Conservation (phyloP, 1,140 invertebrate genomes). For the Polypedilum vanderplanki region DNA sequence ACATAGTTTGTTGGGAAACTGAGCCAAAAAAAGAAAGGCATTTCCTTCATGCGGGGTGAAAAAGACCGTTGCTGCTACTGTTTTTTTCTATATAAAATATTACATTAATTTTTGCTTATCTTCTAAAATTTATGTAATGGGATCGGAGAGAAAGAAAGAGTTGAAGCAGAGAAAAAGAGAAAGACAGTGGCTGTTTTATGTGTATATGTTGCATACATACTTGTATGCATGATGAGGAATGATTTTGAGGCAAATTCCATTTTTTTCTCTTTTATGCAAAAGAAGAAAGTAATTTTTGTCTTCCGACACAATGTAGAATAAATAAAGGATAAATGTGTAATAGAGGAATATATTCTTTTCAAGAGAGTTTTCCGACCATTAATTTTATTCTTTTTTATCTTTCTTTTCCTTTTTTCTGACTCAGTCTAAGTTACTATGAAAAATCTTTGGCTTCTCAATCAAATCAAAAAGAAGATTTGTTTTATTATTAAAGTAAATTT, state of each 20-base stretch:
- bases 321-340: not conserved
- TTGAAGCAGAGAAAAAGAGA: too few species aligned
- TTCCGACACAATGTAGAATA: not conserved
- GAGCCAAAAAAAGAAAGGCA: conserved; percentile 4
- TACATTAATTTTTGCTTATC: conserved; percentile 29
- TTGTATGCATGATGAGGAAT: not conserved
- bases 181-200: not conserved
- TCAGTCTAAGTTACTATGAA: too few species aligned
- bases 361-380: not conserved
- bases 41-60: not conserved
- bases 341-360: not conserved
- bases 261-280: not conserved
- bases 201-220: not conserved
- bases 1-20: too few species aligned
- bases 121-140: conserved; percentile 26
- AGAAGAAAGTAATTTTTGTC: not conserved
- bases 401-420: not conserved
- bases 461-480: too few species aligned
- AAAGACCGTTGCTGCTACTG: not conserved
- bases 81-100: conserved; percentile 14
- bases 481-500: too few species aligned
- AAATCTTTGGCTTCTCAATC: too few species aligned
- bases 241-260: conserved; percentile 24
- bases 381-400: conserved; percentile 2
- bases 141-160: conserved; percentile 4